These are phyloP conservation scores for Apamea crenata DNA, from an alignment of 2,888 invertebrate species.

Conservation along the genomic window DNA sequence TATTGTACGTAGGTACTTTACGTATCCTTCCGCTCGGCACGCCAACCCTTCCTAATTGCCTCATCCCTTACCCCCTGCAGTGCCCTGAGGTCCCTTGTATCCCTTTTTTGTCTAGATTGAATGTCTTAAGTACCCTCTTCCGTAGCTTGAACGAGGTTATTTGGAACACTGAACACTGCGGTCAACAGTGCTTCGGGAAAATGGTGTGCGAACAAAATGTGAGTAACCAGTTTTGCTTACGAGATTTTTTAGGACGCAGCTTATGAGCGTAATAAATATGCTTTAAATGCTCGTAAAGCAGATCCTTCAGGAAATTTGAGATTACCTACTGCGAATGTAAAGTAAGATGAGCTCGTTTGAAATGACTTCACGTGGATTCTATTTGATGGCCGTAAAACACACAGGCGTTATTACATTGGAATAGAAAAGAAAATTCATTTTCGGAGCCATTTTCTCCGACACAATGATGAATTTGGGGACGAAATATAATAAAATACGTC, in stretches of 20 bases:
- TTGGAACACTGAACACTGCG: conserved; percentile 25
- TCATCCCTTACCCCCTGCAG: conserved; percentile 44
- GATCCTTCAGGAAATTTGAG: conserved; percentile 47
- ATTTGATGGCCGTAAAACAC: conserved; percentile 48
- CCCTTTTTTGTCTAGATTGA: conserved; percentile 63
- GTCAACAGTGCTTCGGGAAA: conserved; percentile 42
- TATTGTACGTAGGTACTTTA: conserved; percentile 42
- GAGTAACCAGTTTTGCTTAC: conserved; percentile 42
- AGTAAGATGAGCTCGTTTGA: conserved; percentile 52
- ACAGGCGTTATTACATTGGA: conserved; percentile 43
- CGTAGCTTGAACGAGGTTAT: conserved; percentile 41
- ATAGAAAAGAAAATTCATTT: conserved; percentile 39
- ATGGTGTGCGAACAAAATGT: conserved; percentile 36
- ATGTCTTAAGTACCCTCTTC: conserved; percentile 55
- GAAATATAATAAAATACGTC: conserved; percentile 43
- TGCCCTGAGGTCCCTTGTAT: conserved; percentile 30
- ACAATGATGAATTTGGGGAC: conserved; percentile 38
- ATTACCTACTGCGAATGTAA: conserved; percentile 53
- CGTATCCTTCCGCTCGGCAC: conserved; percentile 21
- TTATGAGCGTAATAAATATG: conserved; percentile 56
- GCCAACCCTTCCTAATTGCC: conserved; percentile 60
- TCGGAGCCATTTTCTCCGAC: conserved; percentile 30
- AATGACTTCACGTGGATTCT: conserved; percentile 36
- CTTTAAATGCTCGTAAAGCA: conserved; percentile 46
- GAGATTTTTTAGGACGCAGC: conserved; percentile 41